A percentile compares a stretch with the other conserved stretches of the same genome.
These are phyloP conservation scores for Grus americana DNA, from an alignment of 2,113 vertebrate genomes.

Conservation along the genomic window DNA sequence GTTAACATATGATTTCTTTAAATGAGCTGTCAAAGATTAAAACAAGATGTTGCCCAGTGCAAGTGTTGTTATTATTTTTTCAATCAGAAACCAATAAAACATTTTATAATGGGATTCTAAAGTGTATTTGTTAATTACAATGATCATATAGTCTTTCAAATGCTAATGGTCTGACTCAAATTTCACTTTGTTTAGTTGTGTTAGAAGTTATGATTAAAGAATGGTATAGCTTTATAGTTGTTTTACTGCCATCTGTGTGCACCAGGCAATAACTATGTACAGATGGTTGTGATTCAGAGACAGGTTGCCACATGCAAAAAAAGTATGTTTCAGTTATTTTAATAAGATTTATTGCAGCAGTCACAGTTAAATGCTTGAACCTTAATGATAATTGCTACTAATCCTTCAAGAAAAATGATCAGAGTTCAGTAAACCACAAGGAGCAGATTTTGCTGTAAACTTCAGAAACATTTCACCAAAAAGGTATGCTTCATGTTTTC, in stretches of 20 bases:
- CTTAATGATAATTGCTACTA: constrained; percentile 93
- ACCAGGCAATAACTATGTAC: constrained; percentile 91
- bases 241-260: constrained; percentile 95
- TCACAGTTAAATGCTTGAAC: constrained; percentile 91
- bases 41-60: constrained; percentile 53
- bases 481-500: constrained; percentile 64
- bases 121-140: constrained; percentile 81
- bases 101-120: constrained; percentile 61
- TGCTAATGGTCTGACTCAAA: constrained; percentile 84
- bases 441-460: constrained; percentile 71
- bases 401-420: constrained; percentile 86
- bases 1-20: constrained; percentile 73
- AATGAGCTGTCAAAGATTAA: constrained; percentile 69
- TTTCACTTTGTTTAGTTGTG: constrained; percentile 96
- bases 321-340: constrained; percentile 95
- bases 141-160: constrained; percentile 88
- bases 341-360: constrained; percentile 95
- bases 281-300: constrained; percentile 94
- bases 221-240: constrained; percentile 88
- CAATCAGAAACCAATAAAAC: constrained; percentile 65
- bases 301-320: constrained; percentile 93
- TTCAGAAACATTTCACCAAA: constrained; percentile 49
- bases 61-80: constrained; percentile 60
- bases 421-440: constrained; percentile 77
- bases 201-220: constrained; percentile 90